phyloP scores from a whole-genome alignment of 1,140 invertebrate genomes.

The Drosophila murphyi region DNA sequence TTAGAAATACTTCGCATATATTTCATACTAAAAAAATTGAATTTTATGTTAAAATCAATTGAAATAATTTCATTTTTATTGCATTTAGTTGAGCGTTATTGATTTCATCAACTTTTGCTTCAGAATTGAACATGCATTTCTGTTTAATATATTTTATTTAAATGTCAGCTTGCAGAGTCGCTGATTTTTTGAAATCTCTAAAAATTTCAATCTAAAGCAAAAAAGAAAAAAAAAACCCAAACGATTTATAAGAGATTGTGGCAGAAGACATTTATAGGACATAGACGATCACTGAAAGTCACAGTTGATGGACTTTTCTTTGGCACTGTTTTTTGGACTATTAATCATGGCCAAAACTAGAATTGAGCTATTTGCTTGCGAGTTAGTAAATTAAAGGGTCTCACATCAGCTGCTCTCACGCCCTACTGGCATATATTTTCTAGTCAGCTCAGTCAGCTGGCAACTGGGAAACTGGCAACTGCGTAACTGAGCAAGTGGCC shows the following conservation, averaged over 20 bases:
- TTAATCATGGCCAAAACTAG: constrained; percentile 4
- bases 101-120: no score
- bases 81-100: not conserved
- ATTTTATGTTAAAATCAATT: not conserved
- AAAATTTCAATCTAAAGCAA: no score
- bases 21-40: no score
- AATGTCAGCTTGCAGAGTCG: no score
- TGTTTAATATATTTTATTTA: no score
- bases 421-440: not conserved
- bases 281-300: no score
- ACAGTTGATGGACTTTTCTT: not conserved
- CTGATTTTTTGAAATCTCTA: no score
- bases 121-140: no score
- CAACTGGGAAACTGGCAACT: not conserved
- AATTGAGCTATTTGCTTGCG: constrained; percentile 23
- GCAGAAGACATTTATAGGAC: no score
- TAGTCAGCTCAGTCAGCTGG: constrained; percentile 3
- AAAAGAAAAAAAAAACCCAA: not conserved
- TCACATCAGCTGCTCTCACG: constrained; percentile 16
- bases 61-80: not conserved
- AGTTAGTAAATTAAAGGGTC: not conserved
- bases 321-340: not conserved
- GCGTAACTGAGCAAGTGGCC: no score
- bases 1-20: not conserved
- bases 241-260: not conserved